Base-by-base conservation (phyloP, 2,888 invertebrate genomes). In the Falcaria lacertinaria region DNA sequence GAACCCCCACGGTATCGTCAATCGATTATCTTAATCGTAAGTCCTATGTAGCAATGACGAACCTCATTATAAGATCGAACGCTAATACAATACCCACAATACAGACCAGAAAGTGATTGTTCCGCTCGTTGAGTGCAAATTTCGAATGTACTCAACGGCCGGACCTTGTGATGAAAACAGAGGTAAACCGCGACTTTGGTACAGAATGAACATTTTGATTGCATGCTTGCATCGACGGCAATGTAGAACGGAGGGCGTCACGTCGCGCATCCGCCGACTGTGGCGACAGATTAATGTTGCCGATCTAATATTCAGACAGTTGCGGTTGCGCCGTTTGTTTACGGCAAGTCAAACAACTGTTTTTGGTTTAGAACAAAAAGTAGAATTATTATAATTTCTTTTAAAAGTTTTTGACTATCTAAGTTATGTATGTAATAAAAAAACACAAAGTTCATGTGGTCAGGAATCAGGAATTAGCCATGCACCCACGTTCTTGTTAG, bases 241-340 rank as follows among this genome's bases (percentile, higher is more conserved):
- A 44, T 42, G 47, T 44, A 36, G 51, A 45, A 47, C 43, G 46
- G 33, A 32, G 50, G 33, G 40, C 50, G 19, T 3, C 6, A 19
- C 19, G 1, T n/a, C n/a, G 19, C 19, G 19, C 19, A 1, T 0
- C 19, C 19, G 47, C 39, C 49, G 46, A 47, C 39, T 44, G 48
- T 60, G 74, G 63, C 66, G 55, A 60, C 71, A 74, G 79, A 87
- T 83, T 86, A 80, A 87, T 87, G 78, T 66, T 69, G 61, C 51
- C 83, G 67, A 87, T 86, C 76, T 82, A 79, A 81, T 83, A 85
- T 80, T 78, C 76, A 80, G 86, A 78, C 82, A 79, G 76, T 72
- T 76, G 80, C 68, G 79, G 79, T 73, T 48, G 57, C 48, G 34
- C 39, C 48, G 36, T 41, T 50, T 46, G 42, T 48, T 39, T 39